Conservation (phyloP, 2,113 vertebrate genomes). For the Carassius carassius region DNA sequence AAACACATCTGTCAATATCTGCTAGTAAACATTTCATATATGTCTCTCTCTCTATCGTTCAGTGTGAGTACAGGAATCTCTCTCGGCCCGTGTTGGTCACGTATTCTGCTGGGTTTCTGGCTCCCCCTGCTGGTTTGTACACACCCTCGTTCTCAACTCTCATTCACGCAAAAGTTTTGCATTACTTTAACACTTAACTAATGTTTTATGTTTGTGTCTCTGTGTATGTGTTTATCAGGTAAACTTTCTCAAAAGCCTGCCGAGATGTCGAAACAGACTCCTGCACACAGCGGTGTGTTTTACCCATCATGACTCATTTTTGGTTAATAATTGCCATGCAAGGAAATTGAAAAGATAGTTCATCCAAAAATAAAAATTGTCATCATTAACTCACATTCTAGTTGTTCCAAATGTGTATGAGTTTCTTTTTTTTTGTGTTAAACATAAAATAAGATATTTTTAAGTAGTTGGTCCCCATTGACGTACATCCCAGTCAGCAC, state of each 20-base stretch:
- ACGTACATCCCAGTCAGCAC: no score
- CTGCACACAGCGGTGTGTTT: slow-evolving; percentile 14
- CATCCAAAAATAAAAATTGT: no score
- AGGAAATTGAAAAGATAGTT: no score
- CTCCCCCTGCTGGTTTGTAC: slow-evolving; percentile 58
- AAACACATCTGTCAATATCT: neutral
- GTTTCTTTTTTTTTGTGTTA: no score
- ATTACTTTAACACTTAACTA: neutral
- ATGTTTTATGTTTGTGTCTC: neutral
- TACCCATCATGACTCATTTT: neutral
- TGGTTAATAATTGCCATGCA: neutral
- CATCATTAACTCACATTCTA: no score
- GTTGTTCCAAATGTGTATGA: no score
- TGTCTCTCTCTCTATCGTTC: slow-evolving; percentile 24
- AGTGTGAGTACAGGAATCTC: slow-evolving; percentile 78
- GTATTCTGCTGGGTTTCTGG: slow-evolving; percentile 53
- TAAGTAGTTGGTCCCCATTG: no score
- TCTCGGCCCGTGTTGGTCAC: slow-evolving; percentile 80
- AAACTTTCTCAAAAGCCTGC: slow-evolving; percentile 42
- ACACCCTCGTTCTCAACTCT: neutral
- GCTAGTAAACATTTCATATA: neutral
- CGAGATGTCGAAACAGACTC: slow-evolving; percentile 37
- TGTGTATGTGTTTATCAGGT: slow-evolving; percentile 42
- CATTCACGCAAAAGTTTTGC: neutral
- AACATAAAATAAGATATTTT: no score